A percentile compares a stretch with the other conserved stretches of the same genome.
Conservation (phyloP, 1,140 invertebrate species). For the Drosophila repletoides region DNA sequence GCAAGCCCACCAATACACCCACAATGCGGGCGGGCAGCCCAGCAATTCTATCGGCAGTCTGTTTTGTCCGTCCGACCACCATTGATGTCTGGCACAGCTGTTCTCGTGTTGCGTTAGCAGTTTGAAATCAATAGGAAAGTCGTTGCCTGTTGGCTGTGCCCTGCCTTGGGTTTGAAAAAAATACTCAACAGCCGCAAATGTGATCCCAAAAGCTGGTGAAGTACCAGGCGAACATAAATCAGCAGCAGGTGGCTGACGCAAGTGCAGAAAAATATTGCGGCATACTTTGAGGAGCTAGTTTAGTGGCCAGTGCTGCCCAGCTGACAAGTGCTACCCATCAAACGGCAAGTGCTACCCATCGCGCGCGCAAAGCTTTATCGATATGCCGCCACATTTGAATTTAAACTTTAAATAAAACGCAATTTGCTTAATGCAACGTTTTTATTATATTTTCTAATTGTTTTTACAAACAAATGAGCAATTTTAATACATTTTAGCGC, state of each 20-base stretch:
- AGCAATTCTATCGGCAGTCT: too few species aligned
- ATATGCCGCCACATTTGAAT: background rate
- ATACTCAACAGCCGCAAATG: constrained; percentile 1
- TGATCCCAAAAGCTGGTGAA: constrained; percentile 20
- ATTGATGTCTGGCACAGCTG: too few species aligned
- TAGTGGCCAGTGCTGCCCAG: background rate
- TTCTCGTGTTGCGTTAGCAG: too few species aligned
- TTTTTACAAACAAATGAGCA: constrained; percentile 1
- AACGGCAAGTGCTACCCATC: background rate
- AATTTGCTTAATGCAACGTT: background rate
- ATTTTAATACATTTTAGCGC: background rate
- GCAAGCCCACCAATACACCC: too few species aligned
- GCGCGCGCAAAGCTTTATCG: background rate
- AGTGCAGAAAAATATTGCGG: background rate
- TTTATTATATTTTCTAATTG: constrained; percentile 1
- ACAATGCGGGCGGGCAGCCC: too few species aligned
- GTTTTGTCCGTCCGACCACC: too few species aligned
- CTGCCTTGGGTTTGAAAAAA: background rate
- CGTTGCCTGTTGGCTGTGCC: too few species aligned
- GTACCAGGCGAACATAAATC: constrained; percentile 17
- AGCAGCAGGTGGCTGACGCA: constrained; percentile 8
- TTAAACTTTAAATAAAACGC: too few species aligned
- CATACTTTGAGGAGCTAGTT: constrained; percentile 17
- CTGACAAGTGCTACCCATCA: background rate
- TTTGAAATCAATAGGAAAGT: too few species aligned